These are phyloP conservation scores for Polydrusus cervinus DNA, from an alignment of 2,888 invertebrate species.

Conservation along the genomic window DNA sequence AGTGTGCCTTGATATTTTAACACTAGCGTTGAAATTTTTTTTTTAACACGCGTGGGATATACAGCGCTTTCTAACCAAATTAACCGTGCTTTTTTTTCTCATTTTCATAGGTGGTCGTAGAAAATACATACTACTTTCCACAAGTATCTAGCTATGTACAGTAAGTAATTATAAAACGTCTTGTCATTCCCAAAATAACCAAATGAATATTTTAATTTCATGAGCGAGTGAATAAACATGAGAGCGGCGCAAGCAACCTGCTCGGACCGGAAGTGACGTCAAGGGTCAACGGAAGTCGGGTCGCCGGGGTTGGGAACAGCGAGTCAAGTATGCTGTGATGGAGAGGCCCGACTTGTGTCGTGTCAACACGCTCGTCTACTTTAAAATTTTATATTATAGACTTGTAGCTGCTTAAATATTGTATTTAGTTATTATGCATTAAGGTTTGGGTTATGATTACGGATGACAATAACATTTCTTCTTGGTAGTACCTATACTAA, in stretches of 20 bases:
- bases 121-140: too few species aligned
- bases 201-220: conserved; percentile 34
- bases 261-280: conserved; percentile 67
- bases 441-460: too few species aligned
- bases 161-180: background rate
- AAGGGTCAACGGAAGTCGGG: conserved; percentile 68
- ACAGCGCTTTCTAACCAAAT: too few species aligned
- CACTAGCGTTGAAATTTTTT: too few species aligned
- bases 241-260: conserved; percentile 24
- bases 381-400: background rate
- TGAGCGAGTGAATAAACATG: conserved; percentile 45
- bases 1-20: too few species aligned
- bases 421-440: too few species aligned
- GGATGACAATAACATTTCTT: too few species aligned
- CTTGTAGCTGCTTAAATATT: background rate
- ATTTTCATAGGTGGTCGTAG: too few species aligned
- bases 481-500: too few species aligned
- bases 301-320: conserved; percentile 53
- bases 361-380: conserved; percentile 1
- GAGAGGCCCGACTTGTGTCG: background rate
- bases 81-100: too few species aligned
- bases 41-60: too few species aligned
- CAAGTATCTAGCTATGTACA: too few species aligned
- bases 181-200: conserved; percentile 4
- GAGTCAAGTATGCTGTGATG: conserved; percentile 20